Evolutionary conservation across 2,888 invertebrate species (phyloP).

Genomic region (Pogonocherus hispidulus): DNA sequence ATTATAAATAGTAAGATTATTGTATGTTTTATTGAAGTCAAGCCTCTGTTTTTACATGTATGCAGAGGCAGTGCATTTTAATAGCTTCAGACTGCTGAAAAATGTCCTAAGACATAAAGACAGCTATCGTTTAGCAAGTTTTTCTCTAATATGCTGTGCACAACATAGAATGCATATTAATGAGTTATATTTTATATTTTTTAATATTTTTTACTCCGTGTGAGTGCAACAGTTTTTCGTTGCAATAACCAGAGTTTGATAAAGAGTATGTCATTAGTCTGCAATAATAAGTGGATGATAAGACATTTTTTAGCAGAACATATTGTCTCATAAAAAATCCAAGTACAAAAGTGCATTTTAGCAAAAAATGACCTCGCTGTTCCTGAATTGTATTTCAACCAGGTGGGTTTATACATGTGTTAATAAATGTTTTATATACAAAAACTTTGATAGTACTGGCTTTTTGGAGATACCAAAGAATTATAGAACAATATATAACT

Average conservation of each 20-base stretch:
- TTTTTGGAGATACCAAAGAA: constrained; percentile 48
- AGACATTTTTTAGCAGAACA: constrained; percentile 5
- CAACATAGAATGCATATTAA: too few relatives aligned
- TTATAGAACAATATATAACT: constrained; percentile 36
- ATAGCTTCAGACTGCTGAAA: background rate
- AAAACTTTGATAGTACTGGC: constrained; percentile 45
- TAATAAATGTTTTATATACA: constrained; percentile 44
- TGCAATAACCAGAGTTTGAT: too few relatives aligned
- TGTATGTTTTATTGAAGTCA: constrained; percentile 19
- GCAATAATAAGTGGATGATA: too few relatives aligned
- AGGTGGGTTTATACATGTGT: constrained; percentile 43
- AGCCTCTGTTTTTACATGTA: constrained; percentile 23
- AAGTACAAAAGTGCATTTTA: constrained; percentile 36
- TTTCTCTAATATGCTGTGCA: too few relatives aligned
- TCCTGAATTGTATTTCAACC: constrained; percentile 38
- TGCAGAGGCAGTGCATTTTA: background rate
- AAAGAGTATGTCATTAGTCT: too few relatives aligned
- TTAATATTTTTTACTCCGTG: too few relatives aligned
- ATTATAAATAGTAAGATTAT: constrained; percentile 22
- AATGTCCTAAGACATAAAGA: constrained; percentile 21
- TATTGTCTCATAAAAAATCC: constrained; percentile 14
- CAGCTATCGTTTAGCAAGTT: too few relatives aligned
- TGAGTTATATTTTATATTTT: too few relatives aligned
- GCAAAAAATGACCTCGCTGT: constrained; percentile 33
- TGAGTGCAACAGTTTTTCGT: too few relatives aligned